phyloP scores from a whole-genome alignment of 2,888 invertebrate genomes.

The Volucella bombylans region DNA sequence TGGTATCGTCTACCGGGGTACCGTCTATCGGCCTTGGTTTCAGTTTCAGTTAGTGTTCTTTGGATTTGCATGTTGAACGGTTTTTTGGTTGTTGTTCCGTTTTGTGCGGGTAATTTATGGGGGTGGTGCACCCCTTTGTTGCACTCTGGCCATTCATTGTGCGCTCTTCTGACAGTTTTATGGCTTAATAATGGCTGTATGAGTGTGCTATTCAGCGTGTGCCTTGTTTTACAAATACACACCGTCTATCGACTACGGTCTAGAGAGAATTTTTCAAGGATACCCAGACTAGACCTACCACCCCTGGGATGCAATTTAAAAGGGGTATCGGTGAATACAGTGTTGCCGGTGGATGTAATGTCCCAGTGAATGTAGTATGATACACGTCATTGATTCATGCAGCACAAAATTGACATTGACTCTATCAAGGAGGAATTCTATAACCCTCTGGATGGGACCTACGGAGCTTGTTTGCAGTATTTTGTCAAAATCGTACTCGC shows the following conservation, averaged over 20 bases:
- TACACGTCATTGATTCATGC: too few relatives aligned
- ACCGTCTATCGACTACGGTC: not conserved
- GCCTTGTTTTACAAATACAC: constrained; percentile 17
- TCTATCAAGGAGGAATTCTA: too few relatives aligned
- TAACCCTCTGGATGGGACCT: too few relatives aligned
- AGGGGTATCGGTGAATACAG: constrained; percentile 3
- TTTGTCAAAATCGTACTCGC: too few relatives aligned
- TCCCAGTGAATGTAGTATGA: too few relatives aligned
- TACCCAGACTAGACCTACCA: constrained; percentile 26
- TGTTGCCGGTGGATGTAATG: not conserved
- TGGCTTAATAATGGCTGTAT: constrained; percentile 70
- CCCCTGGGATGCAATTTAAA: constrained; percentile 56
- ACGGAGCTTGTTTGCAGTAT: too few relatives aligned
- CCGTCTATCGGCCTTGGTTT: not conserved
- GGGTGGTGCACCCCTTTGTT: constrained; percentile 71
- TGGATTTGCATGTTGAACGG: constrained; percentile 68
- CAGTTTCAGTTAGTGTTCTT: constrained; percentile 36
- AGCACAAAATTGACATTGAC: too few relatives aligned
- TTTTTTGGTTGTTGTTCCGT: constrained; percentile 28
- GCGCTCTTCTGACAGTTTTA: constrained; percentile 71
- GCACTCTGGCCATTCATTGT: constrained; percentile 68
- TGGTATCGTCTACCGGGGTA: constrained; percentile 10
- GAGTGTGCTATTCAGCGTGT: constrained; percentile 35
- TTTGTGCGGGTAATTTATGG: constrained; percentile 57
- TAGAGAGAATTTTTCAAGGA: too few relatives aligned